These are phyloP conservation scores for Mycalesis mineus DNA, from an alignment of 2,888 invertebrate species.

Conservation along the genomic window DNA sequence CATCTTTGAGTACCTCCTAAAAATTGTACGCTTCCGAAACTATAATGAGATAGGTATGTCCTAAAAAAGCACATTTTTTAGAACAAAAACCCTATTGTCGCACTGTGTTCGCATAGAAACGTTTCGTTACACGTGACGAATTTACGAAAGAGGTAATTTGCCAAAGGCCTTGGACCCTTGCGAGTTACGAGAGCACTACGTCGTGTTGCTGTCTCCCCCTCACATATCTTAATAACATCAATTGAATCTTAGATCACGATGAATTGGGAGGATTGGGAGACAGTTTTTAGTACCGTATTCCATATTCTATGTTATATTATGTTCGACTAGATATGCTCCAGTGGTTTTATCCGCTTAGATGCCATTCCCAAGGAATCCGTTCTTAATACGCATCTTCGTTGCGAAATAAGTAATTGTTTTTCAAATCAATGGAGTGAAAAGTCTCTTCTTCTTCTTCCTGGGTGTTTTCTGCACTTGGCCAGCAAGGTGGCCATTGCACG, in stretches of 20 bases:
- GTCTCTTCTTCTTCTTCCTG: too few species aligned
- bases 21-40: too few species aligned
- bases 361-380: too few species aligned
- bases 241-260: conserved; percentile 1
- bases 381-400: too few species aligned
- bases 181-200: background rate
- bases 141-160: conserved; percentile 11
- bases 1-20: too few species aligned
- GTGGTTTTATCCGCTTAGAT: too few species aligned
- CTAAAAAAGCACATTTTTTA: background rate
- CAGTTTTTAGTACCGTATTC: background rate
- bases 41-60: too few species aligned
- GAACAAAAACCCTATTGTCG: background rate
- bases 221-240: conserved; percentile 10
- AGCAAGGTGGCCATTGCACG: too few species aligned
- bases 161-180: conserved; percentile 4
- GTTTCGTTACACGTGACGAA: conserved; percentile 7
- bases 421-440: too few species aligned
- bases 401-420: too few species aligned
- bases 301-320: background rate
- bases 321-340: too few species aligned
- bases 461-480: too few species aligned
- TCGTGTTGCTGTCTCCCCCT: conserved; percentile 4
- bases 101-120: conserved; percentile 4
- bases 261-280: background rate